Percentiles rank a stretch among this genome's conserved stretches.
These are phyloP conservation scores for Corythucha ciliata DNA, from an alignment of 2,888 invertebrate species.

Conservation along the genomic window DNA sequence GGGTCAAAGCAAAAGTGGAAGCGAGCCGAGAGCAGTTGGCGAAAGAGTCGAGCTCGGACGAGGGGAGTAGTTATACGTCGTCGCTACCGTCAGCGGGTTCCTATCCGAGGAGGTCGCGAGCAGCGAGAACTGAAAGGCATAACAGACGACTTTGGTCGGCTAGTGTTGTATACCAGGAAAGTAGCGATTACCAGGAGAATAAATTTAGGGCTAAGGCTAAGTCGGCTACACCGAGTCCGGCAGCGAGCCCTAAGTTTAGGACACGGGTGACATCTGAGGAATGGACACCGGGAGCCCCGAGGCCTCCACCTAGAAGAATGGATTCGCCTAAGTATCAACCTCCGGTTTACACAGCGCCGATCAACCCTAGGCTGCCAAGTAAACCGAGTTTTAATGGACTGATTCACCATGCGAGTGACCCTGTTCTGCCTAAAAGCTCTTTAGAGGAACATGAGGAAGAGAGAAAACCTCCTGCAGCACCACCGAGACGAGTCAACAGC, in stretches of 20 bases:
- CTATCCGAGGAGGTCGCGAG: constrained; percentile 56
- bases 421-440: constrained; percentile 31
- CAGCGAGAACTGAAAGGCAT: constrained; percentile 70
- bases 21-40: constrained; percentile 52
- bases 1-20: constrained; percentile 58
- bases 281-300: constrained; percentile 47
- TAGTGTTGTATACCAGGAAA: constrained; percentile 35
- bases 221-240: constrained; percentile 37
- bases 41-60: constrained; percentile 61
- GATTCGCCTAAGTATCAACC: constrained; percentile 55
- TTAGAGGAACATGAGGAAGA: constrained; percentile 16
- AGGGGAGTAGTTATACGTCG: constrained; percentile 54
- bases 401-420: constrained; percentile 39
- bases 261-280: constrained; percentile 25
- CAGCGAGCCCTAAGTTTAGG: constrained; percentile 35
- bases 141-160: constrained; percentile 52
- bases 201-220: constrained; percentile 32
- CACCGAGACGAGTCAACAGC: constrained; percentile 13
- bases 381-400: constrained; percentile 19
- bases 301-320: constrained; percentile 64
- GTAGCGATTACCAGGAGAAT: constrained; percentile 32
- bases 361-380: constrained; percentile 14
- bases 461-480: constrained; percentile 17
- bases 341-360: constrained; percentile 33
- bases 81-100: constrained; percentile 47